Base-by-base conservation (phyloP, 1,140 invertebrate genomes). In the Maniola jurtina region DNA sequence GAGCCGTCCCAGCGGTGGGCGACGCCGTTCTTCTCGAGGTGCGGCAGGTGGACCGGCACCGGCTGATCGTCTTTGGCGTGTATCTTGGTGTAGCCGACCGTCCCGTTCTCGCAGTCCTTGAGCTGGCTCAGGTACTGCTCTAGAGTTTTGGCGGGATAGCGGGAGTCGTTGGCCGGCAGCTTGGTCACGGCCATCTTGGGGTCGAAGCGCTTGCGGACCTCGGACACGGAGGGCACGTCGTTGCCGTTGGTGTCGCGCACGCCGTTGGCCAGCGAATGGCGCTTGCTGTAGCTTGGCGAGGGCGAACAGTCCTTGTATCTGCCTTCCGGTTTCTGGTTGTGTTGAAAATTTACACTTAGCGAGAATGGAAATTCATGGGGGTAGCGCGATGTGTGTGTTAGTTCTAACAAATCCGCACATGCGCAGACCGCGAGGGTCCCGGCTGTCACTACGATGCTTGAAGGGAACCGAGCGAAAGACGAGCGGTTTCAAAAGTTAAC, bases 221-320 rank as follows among this genome's bases (percentile, higher is more conserved):
- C 92, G 1, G 91, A 91, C 16, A 93, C 92, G 13, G 92, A 90
- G 14, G 91, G 88, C 61, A 92, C 84, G 64, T 91, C 90, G 73
- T 93, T 93, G 9, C 92, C 92, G 72, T 93, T 93, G 61, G 84
- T 92, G 76, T 93, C 92, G 50, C 85, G 88, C 0, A 80, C 70
- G 11, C 88, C 88, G 61, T 90, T 90, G 6, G 79, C 66, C 76
- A 86, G 79, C 1, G 86, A 88, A 68, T 75, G 79, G 35, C 83
- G 68, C 72, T 87, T 89, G 72, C 71, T 77, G 82, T 84, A 84
- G 67, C 77, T 73, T 11, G 79, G 80, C 64, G 77, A 83, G 50
- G 79, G 85, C 56, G 83, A 90, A 52, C 73, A 76, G 61, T 88
- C 83, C 73, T 89, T 89, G 74, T 85, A 79, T 80, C 88, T 78